A percentile compares a stretch with the other conserved stretches of the same genome.
phyloP scores from a whole-genome alignment of 2,888 invertebrate genomes.

The Willowsia nigromaculata region DNA sequence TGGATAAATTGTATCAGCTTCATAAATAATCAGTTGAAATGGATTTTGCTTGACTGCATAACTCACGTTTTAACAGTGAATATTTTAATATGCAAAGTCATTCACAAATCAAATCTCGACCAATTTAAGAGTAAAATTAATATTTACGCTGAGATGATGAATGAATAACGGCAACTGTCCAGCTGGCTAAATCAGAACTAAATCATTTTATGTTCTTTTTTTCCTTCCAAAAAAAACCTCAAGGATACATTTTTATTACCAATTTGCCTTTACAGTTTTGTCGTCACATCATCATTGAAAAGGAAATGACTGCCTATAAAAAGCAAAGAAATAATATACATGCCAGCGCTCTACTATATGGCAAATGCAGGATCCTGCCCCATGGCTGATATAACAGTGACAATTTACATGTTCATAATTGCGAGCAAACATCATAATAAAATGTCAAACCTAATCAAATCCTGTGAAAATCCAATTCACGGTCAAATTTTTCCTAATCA shows the following conservation, averaged over 20 bases:
- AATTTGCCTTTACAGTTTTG: background rate
- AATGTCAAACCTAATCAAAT: slow-evolving; percentile 4
- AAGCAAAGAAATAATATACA: too few relatives aligned
- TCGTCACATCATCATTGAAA: background rate
- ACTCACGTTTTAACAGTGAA: background rate
- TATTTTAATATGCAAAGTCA: background rate
- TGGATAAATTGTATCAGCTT: background rate
- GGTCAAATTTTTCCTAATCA: background rate
- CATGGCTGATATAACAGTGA: too few relatives aligned
- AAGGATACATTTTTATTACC: too few relatives aligned
- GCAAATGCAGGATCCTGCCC: too few relatives aligned
- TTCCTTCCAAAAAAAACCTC: slow-evolving; percentile 3
- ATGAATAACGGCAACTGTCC: background rate
- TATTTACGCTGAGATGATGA: background rate
- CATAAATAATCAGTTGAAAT: background rate
- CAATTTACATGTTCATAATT: background rate
- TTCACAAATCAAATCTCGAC: background rate
- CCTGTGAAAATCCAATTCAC: background rate
- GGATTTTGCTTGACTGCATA: background rate
- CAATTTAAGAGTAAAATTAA: slow-evolving; percentile 4
- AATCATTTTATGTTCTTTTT: background rate
- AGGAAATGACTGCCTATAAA: background rate
- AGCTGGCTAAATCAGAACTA: background rate
- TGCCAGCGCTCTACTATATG: too few relatives aligned
- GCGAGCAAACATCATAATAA: background rate